These are phyloP conservation scores for Solenopsis fugax DNA, from an alignment of 1,140 invertebrate species.

Conservation along the genomic window DNA sequence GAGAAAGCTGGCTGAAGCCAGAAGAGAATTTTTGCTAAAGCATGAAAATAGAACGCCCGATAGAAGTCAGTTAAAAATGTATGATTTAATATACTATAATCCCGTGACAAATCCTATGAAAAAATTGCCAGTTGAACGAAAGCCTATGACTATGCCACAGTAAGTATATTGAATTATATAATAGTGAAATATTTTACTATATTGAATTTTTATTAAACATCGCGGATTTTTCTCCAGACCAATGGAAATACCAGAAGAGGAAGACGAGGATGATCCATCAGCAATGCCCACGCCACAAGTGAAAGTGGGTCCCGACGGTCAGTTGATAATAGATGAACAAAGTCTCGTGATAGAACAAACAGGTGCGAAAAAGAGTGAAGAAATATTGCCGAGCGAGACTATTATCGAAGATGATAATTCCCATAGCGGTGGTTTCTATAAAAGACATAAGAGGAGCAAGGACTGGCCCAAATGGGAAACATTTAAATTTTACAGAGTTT, in stretches of 20 bases:
- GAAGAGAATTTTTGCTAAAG: conserved; percentile 88
- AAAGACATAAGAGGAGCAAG: conserved; percentile 88
- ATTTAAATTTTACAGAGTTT: conserved; percentile 94
- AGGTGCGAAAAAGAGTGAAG: conserved; percentile 88
- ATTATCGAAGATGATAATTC: conserved; percentile 89
- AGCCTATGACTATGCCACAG: conserved; percentile 80
- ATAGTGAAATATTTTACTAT: neutral
- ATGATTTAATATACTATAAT: conserved; percentile 96
- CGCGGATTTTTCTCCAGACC: conserved; percentile 44
- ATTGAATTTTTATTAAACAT: neutral
- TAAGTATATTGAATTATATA: conserved; percentile 82
- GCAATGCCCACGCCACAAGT: conserved; percentile 93
- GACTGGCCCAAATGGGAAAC: conserved; percentile 92
- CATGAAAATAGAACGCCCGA: conserved; percentile 88
- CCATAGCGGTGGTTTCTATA: conserved; percentile 90
- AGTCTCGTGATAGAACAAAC: conserved; percentile 94
- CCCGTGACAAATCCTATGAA: conserved; percentile 91
- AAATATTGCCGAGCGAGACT: conserved; percentile 89
- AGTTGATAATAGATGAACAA: conserved; percentile 95
- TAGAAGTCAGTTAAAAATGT: conserved; percentile 93
- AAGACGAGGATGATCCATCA: conserved; percentile 85
- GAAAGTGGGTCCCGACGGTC: conserved; percentile 95
- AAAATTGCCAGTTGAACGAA: conserved; percentile 67
- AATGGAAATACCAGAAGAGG: conserved; percentile 74
- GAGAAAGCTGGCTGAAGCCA: conserved; percentile 87